Evolutionary conservation across 2,888 invertebrate species (phyloP).

Genomic region (Belgica antarctica): DNA sequence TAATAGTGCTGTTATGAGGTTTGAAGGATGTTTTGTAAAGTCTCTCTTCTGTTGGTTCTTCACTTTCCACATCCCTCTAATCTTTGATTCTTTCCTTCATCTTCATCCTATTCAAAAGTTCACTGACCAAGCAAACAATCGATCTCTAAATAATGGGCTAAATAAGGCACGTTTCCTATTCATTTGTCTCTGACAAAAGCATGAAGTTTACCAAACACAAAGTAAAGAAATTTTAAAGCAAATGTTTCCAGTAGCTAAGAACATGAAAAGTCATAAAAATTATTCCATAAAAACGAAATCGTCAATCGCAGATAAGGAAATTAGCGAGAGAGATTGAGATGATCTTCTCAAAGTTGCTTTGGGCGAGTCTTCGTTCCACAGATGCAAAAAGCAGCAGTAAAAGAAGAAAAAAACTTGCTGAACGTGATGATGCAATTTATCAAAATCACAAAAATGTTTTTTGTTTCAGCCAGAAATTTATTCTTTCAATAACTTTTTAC

Average conservation of each 20-base stretch:
- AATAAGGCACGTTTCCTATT: constrained; percentile 3
- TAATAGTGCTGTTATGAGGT: background rate
- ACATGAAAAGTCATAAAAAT: background rate
- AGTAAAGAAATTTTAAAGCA: background rate
- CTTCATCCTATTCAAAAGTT: background rate
- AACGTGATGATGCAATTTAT: background rate
- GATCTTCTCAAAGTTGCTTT: too few relatives aligned
- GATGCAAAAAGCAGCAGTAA: too few relatives aligned
- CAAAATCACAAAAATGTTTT: background rate
- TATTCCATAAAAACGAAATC: background rate
- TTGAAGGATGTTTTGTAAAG: background rate
- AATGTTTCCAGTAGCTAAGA: background rate
- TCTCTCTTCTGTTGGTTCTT: constrained; percentile 19
- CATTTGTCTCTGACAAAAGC: background rate
- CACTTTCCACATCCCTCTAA: constrained; percentile 17
- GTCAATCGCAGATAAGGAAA: background rate
- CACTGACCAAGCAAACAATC: constrained; percentile 33
- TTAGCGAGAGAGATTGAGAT: background rate
- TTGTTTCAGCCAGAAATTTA: background rate
- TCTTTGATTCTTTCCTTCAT: background rate
- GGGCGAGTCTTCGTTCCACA: too few relatives aligned
- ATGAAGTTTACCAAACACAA: background rate
- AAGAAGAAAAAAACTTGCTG: too few relatives aligned
- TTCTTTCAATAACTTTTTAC: background rate
- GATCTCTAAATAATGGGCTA: background rate